phyloP scores from a whole-genome alignment of 2,797 vertebrate genomes.

The Neoniphon sammara region DNA sequence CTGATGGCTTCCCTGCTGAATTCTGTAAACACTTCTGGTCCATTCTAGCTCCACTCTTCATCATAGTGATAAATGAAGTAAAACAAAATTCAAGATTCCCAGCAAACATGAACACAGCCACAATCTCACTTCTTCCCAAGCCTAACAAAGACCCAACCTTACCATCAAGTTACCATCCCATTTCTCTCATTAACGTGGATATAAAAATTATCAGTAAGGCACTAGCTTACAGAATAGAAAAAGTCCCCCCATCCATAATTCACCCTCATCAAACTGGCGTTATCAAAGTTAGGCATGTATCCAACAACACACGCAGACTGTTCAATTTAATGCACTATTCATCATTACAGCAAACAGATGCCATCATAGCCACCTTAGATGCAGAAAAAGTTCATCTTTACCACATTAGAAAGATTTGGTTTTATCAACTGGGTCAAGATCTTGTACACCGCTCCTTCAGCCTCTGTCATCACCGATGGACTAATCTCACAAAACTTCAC shows the following conservation, averaged over 20 bases:
- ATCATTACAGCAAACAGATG: no score
- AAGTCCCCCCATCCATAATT: neutral
- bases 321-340: no score
- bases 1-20: constrained; percentile 4
- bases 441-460: no score
- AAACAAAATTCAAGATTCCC: neutral
- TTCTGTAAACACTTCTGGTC: constrained; percentile 15
- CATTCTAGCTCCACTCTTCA: neutral
- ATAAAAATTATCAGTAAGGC: constrained; percentile 26
- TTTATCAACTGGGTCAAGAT: no score
- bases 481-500: no score
- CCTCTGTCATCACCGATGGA: no score
- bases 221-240: constrained; percentile 2
- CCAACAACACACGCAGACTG: no score
- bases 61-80: neutral
- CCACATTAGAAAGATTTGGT: no score
- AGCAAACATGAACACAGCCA: neutral
- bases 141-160: neutral
- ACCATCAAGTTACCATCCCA: neutral
- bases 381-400: no score
- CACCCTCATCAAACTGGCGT: constrained; percentile 27
- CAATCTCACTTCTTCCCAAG: neutral
- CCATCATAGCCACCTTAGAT: no score
- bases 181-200: constrained; percentile 3
- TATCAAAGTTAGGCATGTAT: constrained; percentile 3